Evolutionary conservation across 2,888 invertebrate genomes (phyloP).

Genomic region (Frankliniella intonsa): DNA sequence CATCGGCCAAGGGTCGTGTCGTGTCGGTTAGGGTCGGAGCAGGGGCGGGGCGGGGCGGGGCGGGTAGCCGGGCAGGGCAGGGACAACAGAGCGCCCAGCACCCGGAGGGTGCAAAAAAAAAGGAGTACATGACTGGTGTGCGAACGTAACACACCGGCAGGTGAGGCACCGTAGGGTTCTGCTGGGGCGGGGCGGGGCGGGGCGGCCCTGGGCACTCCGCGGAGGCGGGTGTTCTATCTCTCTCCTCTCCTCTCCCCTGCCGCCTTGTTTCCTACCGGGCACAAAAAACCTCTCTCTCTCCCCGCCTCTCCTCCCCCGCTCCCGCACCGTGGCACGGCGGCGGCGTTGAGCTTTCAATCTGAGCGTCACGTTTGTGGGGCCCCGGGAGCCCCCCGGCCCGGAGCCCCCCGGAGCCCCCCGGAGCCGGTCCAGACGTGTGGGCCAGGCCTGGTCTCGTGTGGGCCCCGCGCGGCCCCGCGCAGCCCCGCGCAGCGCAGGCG

Average conservation of each 20-base stretch:
- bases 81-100: no score
- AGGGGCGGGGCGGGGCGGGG: no score
- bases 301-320: background rate
- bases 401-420: no score
- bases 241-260: background rate
- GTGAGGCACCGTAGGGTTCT: no score
- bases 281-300: background rate
- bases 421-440: background rate
- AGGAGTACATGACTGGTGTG: no score
- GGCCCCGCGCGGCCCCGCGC: background rate
- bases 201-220: no score
- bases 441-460: background rate
- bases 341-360: constrained; percentile 23
- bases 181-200: no score
- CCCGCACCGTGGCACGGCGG: background rate
- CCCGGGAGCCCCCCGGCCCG: background rate
- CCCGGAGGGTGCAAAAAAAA: no score
- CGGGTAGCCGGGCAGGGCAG: no score
- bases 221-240: background rate
- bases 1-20: no score
- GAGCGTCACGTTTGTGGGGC: constrained; percentile 4
- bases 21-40: no score
- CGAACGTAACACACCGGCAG: no score
- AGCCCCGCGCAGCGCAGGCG: background rate
- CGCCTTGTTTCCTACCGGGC: background rate